These are phyloP conservation scores for Drosophila planitibia DNA, from an alignment of 2,888 invertebrate genomes.

Conservation along the genomic window DNA sequence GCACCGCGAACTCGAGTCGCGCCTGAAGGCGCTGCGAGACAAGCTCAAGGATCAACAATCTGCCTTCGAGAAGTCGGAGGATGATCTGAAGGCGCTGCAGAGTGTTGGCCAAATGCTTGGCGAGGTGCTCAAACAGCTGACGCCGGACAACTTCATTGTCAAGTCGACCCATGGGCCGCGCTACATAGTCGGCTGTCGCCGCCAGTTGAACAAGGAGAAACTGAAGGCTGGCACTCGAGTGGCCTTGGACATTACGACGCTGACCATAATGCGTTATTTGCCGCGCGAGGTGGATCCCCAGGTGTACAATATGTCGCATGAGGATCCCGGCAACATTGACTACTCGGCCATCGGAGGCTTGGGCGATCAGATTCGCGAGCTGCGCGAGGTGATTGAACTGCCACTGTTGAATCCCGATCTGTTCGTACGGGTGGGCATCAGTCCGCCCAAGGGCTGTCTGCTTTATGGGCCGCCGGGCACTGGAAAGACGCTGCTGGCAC, in stretches of 20 bases:
- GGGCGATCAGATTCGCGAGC: conserved; percentile 97
- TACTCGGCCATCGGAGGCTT: conserved; percentile 98
- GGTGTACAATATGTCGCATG: conserved; percentile 99
- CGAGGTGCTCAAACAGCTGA: conserved; percentile 98
- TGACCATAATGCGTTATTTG: conserved; percentile 99
- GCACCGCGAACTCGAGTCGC: conserved; percentile 97
- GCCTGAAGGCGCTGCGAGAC: conserved; percentile 96
- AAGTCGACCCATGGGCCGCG: conserved; percentile 99
- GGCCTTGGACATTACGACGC: conserved; percentile 99
- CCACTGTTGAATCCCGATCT: conserved; percentile 98
- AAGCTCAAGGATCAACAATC: conserved; percentile 97
- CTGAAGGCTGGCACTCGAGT: conserved; percentile 98
- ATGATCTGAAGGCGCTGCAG: conserved; percentile 98
- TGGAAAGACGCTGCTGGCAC: conserved; percentile 94
- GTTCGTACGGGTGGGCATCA: conserved; percentile 98
- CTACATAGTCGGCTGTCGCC: conserved; percentile 98
- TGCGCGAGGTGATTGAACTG: conserved; percentile 98
- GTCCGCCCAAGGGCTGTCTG: conserved; percentile 98
- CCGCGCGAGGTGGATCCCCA: conserved; percentile 99
- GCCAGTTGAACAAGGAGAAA: conserved; percentile 97
- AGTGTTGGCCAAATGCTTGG: conserved; percentile 99
- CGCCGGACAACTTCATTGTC: conserved; percentile 99
- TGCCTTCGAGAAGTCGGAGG: conserved; percentile 99
- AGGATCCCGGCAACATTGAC: conserved; percentile 98
- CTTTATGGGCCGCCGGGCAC: conserved; percentile 88